A percentile compares a stretch with the other conserved stretches of the same genome.
phyloP scores from a whole-genome alignment of 2,113 vertebrate genomes.

The Sinocyclocheilus anophthalmus region DNA sequence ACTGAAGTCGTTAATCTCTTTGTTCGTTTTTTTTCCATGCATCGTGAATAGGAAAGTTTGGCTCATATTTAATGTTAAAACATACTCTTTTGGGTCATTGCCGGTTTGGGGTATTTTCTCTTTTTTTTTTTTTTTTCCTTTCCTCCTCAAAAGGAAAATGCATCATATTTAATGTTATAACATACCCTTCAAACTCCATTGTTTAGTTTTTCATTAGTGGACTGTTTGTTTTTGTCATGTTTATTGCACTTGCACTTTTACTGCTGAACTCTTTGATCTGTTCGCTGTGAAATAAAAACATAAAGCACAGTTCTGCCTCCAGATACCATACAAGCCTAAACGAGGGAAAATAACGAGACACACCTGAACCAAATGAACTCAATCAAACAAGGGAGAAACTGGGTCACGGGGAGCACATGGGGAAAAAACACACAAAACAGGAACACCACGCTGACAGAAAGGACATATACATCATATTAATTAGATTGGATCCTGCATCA shows the following conservation, averaged over 20 bases:
- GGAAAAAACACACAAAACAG: too few relatives aligned
- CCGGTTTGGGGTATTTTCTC: not conserved
- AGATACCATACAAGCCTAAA: too few relatives aligned
- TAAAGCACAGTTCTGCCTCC: not conserved
- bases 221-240: not conserved
- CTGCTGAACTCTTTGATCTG: not conserved
- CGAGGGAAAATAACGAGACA: too few relatives aligned
- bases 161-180: conserved; percentile 16
- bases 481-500: not conserved
- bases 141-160: not conserved
- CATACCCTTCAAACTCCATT: not conserved
- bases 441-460: too few relatives aligned
- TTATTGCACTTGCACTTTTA: not conserved
- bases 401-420: too few relatives aligned
- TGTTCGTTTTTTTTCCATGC: not conserved
- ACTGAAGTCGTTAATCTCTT: not conserved
- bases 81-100: conserved; percentile 12
- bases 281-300: not conserved
- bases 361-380: too few relatives aligned
- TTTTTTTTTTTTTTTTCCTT: too few relatives aligned
- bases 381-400: too few relatives aligned
- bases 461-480: not conserved
- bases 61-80: conserved; percentile 10
- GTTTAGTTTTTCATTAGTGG: not conserved
- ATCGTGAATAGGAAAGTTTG: not conserved